A percentile compares a stretch with the other conserved stretches of the same genome.
Conservation (phyloP, 92 coral and sea anemone species). For the Siderastrea siderea region DNA sequence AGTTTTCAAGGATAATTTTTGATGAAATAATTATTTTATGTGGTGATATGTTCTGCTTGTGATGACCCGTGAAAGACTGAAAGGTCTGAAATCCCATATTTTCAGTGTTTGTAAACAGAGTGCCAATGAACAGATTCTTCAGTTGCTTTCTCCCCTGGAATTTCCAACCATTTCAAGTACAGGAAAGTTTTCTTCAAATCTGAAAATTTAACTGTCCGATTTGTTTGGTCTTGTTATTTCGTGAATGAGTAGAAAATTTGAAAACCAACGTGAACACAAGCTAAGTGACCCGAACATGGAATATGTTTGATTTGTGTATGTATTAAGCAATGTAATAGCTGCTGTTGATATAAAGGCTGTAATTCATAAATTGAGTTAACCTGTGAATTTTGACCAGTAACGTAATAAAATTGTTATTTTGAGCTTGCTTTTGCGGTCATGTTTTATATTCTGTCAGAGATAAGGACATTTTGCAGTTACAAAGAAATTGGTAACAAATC, state of each 20-base stretch:
- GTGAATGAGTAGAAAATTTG: not conserved
- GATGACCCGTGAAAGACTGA: not conserved
- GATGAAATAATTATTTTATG: not conserved
- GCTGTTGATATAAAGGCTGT: slow-evolving; percentile 17
- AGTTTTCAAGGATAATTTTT: slow-evolving; percentile 21
- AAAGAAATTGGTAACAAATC: too few species aligned
- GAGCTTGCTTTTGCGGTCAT: too few species aligned
- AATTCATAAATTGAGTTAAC: slow-evolving; percentile 4
- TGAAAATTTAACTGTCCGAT: not conserved
- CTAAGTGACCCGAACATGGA: not conserved
- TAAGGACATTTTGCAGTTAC: too few species aligned
- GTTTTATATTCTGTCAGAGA: too few species aligned
- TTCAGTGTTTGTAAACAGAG: slow-evolving; percentile 1
- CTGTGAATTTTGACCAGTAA: too few species aligned
- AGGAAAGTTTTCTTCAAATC: slow-evolving; percentile 7
- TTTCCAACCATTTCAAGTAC: slow-evolving; percentile 20
- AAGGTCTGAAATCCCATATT: slow-evolving; percentile 7
- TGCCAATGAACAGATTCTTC: not conserved
- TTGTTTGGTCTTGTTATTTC: not conserved
- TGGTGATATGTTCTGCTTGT: not conserved
- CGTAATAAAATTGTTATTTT: slow-evolving; percentile 24
- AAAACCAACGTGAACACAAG: not conserved
- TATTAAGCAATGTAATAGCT: slow-evolving; percentile 22
- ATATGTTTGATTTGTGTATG: slow-evolving; percentile 33
- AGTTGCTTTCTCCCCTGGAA: not conserved